Evolutionary conservation across 1,140 invertebrate genomes (phyloP), one percentile per base, ranked within the genome.

Genomic region (Battus philenor): DNA sequence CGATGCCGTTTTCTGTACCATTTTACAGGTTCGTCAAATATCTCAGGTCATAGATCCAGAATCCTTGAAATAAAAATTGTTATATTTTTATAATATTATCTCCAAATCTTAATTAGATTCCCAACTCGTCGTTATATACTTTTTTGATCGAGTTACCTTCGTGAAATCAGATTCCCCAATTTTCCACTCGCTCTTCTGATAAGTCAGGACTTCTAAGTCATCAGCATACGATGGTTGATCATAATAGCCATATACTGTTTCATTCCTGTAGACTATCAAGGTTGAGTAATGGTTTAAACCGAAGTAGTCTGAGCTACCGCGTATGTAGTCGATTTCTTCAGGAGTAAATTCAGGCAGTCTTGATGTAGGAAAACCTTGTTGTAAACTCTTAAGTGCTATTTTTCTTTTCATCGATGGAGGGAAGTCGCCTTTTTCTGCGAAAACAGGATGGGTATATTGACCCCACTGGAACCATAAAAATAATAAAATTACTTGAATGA

Each of bases 371-470:
- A 61, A 80, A n/a, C 80, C 75, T 60, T 87, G 82, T 1, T 31
- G 36, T 11, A 44, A 30, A 54, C 86, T 87, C 38, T 87, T 90
- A 15, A 43, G 60, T 27, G 50, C 85, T 45, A 90, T 72, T 48
- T 69, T 63, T 9, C 75, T 51, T 50, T 86, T 87, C 77, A 91
- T 86, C 0, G 86, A 29, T 27, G 57, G 41, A 2, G 90, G 89
- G 62, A 89, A 91, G 53, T 89, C 88, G 0, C 90, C 90, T 0
- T n/a, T n/a, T n/a, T n/a, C n/a, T n/a, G n/a, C n/a, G n/a, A n/a
- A n/a, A n/a, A n/a, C n/a, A n/a, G n/a, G n/a, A n/a, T n/a, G 54
- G 2, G 52, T 45, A 12, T 63, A 68, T 12, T 34, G 24, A 2
- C 50, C 58, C 53, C 52, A 62, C 68, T 72, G 34, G n/a, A 68